phyloP scores from a whole-genome alignment of 1,140 invertebrate genomes.

The Drosophila kanapiae region DNA sequence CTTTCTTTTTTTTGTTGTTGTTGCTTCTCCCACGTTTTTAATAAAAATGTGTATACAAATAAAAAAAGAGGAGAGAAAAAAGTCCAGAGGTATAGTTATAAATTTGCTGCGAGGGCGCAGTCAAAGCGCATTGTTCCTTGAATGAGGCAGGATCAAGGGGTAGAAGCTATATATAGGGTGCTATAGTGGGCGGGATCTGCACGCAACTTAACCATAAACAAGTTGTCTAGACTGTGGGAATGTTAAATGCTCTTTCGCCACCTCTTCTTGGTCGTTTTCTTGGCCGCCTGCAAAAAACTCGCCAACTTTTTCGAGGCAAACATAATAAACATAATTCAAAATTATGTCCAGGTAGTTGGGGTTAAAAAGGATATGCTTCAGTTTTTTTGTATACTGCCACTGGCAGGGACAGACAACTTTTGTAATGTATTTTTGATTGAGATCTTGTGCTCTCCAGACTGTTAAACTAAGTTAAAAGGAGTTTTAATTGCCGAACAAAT shows the following conservation, averaged over 20 bases:
- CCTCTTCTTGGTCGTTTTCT: slow-evolving; percentile 28
- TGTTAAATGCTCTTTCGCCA: slow-evolving; percentile 59
- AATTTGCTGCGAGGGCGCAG: slow-evolving; percentile 73
- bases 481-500: slow-evolving; percentile 17
- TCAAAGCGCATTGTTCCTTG: slow-evolving; percentile 69
- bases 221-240: slow-evolving; percentile 69
- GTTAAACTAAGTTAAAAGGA: slow-evolving; percentile 1
- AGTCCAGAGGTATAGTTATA: slow-evolving; percentile 73
- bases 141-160: slow-evolving; percentile 28
- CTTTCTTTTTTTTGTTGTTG: background rate
- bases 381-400: slow-evolving; percentile 1
- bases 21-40: slow-evolving; percentile 52
- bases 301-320: slow-evolving; percentile 49
- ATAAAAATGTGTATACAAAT: slow-evolving; percentile 71
- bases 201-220: slow-evolving; percentile 81
- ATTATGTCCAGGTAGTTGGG: slow-evolving; percentile 46
- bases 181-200: slow-evolving; percentile 57
- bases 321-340: slow-evolving; percentile 58
- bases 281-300: slow-evolving; percentile 10
- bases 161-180: slow-evolving; percentile 17
- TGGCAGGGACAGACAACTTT: slow-evolving; percentile 32
- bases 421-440: slow-evolving; percentile 32
- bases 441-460: slow-evolving; percentile 25
- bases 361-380: slow-evolving; percentile 21
- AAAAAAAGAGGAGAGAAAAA: slow-evolving; percentile 1